A percentile compares a stretch with the other conserved stretches of the same genome.
Conservation (phyloP, 2,888 invertebrate genomes). For the Nineta flava region DNA sequence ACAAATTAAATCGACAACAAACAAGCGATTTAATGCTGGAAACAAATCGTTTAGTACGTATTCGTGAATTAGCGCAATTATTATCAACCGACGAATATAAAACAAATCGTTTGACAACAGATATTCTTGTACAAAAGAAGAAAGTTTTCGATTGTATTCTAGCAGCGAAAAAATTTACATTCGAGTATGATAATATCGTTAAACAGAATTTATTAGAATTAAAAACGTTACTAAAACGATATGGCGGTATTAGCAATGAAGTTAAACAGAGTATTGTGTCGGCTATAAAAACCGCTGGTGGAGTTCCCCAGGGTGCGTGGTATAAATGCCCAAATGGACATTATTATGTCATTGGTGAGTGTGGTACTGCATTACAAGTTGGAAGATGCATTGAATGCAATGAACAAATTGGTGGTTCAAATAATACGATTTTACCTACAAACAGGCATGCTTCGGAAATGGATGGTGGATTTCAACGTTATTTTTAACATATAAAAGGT, state of each 20-base stretch:
- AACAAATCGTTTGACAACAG: slow-evolving; percentile 3
- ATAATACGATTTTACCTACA: slow-evolving; percentile 29
- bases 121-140: slow-evolving; percentile 1
- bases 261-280: slow-evolving; percentile 37
- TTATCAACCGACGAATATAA: slow-evolving; percentile 8
- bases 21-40: slow-evolving; percentile 20
- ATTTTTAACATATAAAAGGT: too few relatives aligned
- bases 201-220: slow-evolving; percentile 12
- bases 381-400: slow-evolving; percentile 40
- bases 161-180: slow-evolving; percentile 12
- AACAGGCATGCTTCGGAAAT: slow-evolving; percentile 36
- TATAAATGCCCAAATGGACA: slow-evolving; percentile 57
- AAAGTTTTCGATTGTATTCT: slow-evolving; percentile 10
- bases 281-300: slow-evolving; percentile 28
- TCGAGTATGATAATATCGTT: slow-evolving; percentile 11
- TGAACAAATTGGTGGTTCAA: slow-evolving; percentile 33
- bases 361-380: slow-evolving; percentile 43
- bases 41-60: slow-evolving; percentile 18
- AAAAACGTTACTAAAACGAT: slow-evolving; percentile 11
- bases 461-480: too few relatives aligned
- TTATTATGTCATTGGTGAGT: slow-evolving; percentile 45
- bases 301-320: slow-evolving; percentile 44
- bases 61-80: slow-evolving; percentile 16
- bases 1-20: slow-evolving; percentile 20
- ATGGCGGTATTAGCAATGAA: slow-evolving; percentile 21